Evolutionary conservation across 1,140 invertebrate genomes (phyloP), one percentile per base, ranked within the genome.

Genomic region (Penaeus vannamei): DNA sequence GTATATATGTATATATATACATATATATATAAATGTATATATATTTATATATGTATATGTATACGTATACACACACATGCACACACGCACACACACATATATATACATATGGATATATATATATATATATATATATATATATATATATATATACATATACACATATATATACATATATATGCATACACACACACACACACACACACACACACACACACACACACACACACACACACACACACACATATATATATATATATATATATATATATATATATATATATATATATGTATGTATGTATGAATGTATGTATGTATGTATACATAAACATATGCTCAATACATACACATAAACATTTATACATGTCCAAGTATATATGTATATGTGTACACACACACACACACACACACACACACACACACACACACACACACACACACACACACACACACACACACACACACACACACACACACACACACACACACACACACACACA

Each of bases 221-320:
- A 66, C 26, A 66, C 26, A 26, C 64, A 66, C 26, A 66, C 26
- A 66, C 64, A 66, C 26, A 66, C 26, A 66, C 64, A 66, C 26
- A 66, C 26, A 66, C 64, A 66, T 7, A 66, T 7, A 66, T 7
- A 66, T 7, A 66, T 7, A 66, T 7, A 66, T 7, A 66, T 66
- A 66, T 26, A 66, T 66, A 66, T 66, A 66, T 26, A 66, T 66
- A 66, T 66, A 66, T 26, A 66, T 66, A 66, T 26, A 36, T 36
- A 36, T 4, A 42, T 42, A 42, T 42, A 42, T 42, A 42, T 42
- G 8, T 42, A 42, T 42, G 8, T 42, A 42, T 42, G 8, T 42
- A 42, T 42, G 8, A 7, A 42, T 42, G 8, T 42, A 42, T 42
- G 8, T 42, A 42, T 42, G 8, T 42, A 42, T 42, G 8, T 42